Base-by-base conservation (phyloP, 2,797 vertebrate genomes). In the Mormyrus proboscirostris region DNA sequence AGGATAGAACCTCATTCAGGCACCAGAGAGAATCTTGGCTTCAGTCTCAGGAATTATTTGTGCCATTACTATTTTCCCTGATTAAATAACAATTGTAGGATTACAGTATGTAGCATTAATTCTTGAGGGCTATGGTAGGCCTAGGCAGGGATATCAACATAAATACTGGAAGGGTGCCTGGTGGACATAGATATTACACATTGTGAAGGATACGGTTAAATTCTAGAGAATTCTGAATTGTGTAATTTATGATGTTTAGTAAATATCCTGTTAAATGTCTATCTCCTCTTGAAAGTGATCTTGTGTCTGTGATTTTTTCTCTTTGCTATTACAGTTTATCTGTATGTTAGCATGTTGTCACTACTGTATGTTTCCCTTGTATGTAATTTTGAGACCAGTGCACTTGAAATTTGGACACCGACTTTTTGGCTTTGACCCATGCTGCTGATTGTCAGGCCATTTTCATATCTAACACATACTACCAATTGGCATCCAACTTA, bases 11-110 rank as follows among this genome's bases (percentile, higher is more conserved):
- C 69, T 41, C 69, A 16, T 19, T 76, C 5, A 1, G 69, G 33
- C 69, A 38, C 33, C 33, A 41, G 69, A 76, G 69, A 76, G 69
- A 41, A 76, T 76, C 69, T 76, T 76, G 0, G 5, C 69, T 41
- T 76, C 33, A 76, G 33, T 76, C 14, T 76, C 33, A 76, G 29
- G 38, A 76, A 76, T 76, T 41, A 41, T 41, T 19, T 41, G 69
- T 41, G 33, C 69, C 33, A 41, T 76, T 41, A 41, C 33, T 19
- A 16, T 76, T 76, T 76, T 41, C 14, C 10, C 62, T 16, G 10
- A 38, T 76, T 41, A 76, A 76, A 76, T 76, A 76, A 76, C 33
- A 76, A 69, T 69, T 69, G 62, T 69, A 69, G 62, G 62, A 69
- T 33, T 29, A 29, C 29, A 29, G 29, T 29, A 69, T 69, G 25